phyloP scores from a whole-genome alignment of 1,140 invertebrate genomes.

The Zaprionus kolodkinae region DNA sequence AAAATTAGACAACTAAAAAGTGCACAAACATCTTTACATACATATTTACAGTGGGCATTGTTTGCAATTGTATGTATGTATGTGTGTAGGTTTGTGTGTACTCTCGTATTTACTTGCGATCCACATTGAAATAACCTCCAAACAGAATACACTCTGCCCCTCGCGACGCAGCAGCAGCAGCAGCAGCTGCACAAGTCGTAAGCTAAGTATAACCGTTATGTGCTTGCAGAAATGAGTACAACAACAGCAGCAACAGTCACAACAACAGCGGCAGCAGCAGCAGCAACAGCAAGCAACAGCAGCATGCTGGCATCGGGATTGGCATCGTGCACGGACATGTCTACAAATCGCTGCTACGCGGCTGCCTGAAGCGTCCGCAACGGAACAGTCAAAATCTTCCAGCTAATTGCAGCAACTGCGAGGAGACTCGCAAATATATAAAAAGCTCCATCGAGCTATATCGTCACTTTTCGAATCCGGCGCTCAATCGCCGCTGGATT shows the following conservation, averaged over 20 bases:
- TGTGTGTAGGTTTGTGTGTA: background rate
- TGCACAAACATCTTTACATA: slow-evolving; percentile 2
- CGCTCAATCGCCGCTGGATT: slow-evolving; percentile 79
- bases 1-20: background rate
- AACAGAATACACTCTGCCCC: background rate
- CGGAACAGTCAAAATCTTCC: slow-evolving; percentile 77
- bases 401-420: slow-evolving; percentile 77
- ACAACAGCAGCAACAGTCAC: slow-evolving; percentile 8
- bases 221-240: slow-evolving; percentile 47
- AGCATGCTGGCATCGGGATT: slow-evolving; percentile 1
- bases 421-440: slow-evolving; percentile 81
- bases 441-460: slow-evolving; percentile 79
- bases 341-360: slow-evolving; percentile 80
- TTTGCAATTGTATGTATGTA: background rate
- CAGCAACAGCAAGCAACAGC: slow-evolving; percentile 12
- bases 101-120: slow-evolving; percentile 18
- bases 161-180: too few relatives aligned
- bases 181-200: too few relatives aligned
- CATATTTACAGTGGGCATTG: slow-evolving; percentile 6
- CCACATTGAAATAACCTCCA: slow-evolving; percentile 10
- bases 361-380: slow-evolving; percentile 78
- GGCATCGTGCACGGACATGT: slow-evolving; percentile 61
- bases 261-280: background rate
- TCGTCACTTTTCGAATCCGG: slow-evolving; percentile 82
- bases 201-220: slow-evolving; percentile 17